Base-by-base conservation (phyloP, 1,140 invertebrate species). In the Samia ricini region DNA sequence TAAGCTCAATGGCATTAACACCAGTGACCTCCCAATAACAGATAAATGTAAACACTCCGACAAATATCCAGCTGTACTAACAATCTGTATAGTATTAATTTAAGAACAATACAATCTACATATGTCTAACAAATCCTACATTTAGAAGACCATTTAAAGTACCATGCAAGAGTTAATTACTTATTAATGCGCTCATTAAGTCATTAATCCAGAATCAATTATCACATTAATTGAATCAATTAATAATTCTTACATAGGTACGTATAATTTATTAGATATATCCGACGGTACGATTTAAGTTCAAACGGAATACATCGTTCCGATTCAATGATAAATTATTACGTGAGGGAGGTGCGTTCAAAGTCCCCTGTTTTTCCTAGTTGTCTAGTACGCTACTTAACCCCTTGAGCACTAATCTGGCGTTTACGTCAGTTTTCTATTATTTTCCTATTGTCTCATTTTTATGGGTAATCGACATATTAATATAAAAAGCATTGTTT, bases 21-120 rank as follows among this genome's bases (percentile, higher is more conserved):
- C 60, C 63, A 70, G 54, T 75, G 71, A 78, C 76, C 79, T 74
- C 72, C 72, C 57, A 76, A 77, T 72, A 61, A 48, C 54, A 60
- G 65, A 71, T 77, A 77, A 71, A 48, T 63, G 58, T 57, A 66
- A 23, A 63, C 48, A 51, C 55, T 15, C 3, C 48, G 42, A 52
- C 33, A 50, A 57, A 58, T 49, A 61, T 56, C 59, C 54, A 56
- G 51, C 23, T 23, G 20, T 52, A 20, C 12, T 23, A 20, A 52
- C 7, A 10, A 42, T 42, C 33, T 42, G 33, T 42, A 15, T 42
- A 8, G 33, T 15, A 12, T 42, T 15, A 10, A 42, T 42, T 4
- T 42, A 42, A 3, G 33, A 12, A 1, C 15, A 1, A 12, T 42
- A 15, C 1, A 12, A 42, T 42, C 10, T 10, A 10, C 10, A 8